Evolutionary conservation across 2,888 invertebrate species (phyloP), one percentile per base, ranked within the genome.

Genomic region (Perizoma flavofasciatum): DNA sequence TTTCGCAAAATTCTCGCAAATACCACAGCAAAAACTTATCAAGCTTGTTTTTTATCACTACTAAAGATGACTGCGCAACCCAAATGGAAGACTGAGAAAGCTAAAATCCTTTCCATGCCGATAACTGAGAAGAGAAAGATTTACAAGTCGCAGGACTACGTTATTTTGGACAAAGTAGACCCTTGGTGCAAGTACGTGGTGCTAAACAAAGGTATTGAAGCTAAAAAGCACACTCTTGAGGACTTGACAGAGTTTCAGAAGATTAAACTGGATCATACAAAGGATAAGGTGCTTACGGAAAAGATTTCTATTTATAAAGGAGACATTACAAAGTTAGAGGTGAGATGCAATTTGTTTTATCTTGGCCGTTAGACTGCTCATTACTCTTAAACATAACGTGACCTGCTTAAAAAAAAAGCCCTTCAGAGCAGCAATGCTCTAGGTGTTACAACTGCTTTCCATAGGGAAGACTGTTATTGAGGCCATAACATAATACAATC

Each of bases 241-340:
- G 92, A 92, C 56, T 49, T 84, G 0, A 77, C 66, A 0, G 82
- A 88, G 64, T 85, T 86, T 34, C 74, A 79, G 10, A 85, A 86
- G 61, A 74, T 81, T 46, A 74, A 74, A 55, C 70, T 91, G 37
- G 76, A 93, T 65, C 47, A 69, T 0, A 67, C 77, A 0, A 79
- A 83, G 65, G 93, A 94, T 73, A 78, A 78, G 39, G 67, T 71
- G 0, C 72, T 95, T n/a, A 84, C 91, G 5, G 84, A 93, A n/a
- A 95, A 94, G 79, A 90, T 96, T 47, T 94, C 95, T 6, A 83
- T 95, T 61, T 96, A 94, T 89, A 89, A 88, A 77, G 97, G 97
- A 2, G 97, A 98, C 79, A 97, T 98, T 33, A 98, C 97, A 0
- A 92, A 93, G 52, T 87, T 98, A 48, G 96, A 97, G 92, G 94